Percentiles rank a stretch among this genome's conserved stretches.
phyloP scores from a whole-genome alignment of 2,797 vertebrate species.

The Apogon hyalosoma region DNA sequence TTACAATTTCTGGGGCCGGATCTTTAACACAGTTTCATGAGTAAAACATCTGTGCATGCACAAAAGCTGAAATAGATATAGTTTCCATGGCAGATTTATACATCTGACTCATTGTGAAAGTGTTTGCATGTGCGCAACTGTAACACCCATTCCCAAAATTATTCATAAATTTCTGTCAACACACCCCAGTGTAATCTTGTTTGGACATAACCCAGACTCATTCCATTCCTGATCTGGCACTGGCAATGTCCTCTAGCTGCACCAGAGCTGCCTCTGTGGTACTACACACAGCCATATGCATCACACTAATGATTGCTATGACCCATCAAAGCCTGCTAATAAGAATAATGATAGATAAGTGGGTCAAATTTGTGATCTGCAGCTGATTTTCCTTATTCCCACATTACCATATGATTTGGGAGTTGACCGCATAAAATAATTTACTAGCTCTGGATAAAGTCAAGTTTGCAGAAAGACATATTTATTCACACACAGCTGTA shows the following conservation, averaged over 20 bases:
- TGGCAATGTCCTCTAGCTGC: slow-evolving; percentile 11
- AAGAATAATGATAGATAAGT: slow-evolving; percentile 52
- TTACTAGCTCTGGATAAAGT: slow-evolving; percentile 27
- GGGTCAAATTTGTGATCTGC: slow-evolving; percentile 35
- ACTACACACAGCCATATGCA: slow-evolving; percentile 42
- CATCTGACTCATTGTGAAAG: slow-evolving; percentile 50
- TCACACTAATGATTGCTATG: background rate
- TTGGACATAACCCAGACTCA: slow-evolving; percentile 69
- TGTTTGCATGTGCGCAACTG: slow-evolving; percentile 52
- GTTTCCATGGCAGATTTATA: slow-evolving; percentile 39
- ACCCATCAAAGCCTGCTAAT: slow-evolving; percentile 35
- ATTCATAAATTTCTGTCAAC: slow-evolving; percentile 66
- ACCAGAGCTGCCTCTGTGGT: background rate
- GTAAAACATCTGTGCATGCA: slow-evolving; percentile 46
- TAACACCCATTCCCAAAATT: slow-evolving; percentile 47
- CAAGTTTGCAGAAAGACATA: background rate
- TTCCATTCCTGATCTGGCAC: slow-evolving; percentile 49
- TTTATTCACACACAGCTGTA: slow-evolving; percentile 26
- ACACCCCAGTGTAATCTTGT: slow-evolving; percentile 65
- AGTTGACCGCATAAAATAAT: slow-evolving; percentile 6
- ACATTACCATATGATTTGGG: slow-evolving; percentile 13
- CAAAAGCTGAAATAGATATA: slow-evolving; percentile 22
- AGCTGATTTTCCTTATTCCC: slow-evolving; percentile 18
- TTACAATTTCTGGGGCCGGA: background rate
- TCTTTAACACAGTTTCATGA: slow-evolving; percentile 1